Conservation (phyloP, 2,113 vertebrate species). For the Mormyrus iriodes region DNA sequence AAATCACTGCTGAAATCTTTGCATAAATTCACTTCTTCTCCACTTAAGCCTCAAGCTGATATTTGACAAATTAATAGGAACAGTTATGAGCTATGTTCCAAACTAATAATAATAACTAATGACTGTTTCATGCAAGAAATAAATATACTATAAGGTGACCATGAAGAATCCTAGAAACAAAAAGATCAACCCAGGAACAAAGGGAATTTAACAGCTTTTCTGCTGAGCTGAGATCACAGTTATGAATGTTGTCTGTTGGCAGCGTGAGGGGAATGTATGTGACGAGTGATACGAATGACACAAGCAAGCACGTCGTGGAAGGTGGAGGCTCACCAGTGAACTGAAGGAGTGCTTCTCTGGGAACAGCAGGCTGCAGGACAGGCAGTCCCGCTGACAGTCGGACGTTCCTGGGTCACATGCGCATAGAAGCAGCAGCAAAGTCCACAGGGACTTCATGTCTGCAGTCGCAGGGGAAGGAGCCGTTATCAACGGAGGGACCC, state of each 20-base stretch:
- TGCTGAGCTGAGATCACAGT: not conserved
- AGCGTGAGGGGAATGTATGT: not conserved
- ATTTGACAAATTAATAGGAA: not conserved
- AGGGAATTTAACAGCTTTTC: not conserved
- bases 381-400: constrained; percentile 79
- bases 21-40: constrained; percentile 20
- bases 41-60: constrained; percentile 14
- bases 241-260: not conserved
- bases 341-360: constrained; percentile 65
- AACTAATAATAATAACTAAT: not conserved
- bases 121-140: not conserved
- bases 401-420: constrained; percentile 64
- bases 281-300: not conserved
- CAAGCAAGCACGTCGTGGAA: not conserved
- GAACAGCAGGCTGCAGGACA: constrained; percentile 71
- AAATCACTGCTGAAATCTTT: constrained; percentile 28
- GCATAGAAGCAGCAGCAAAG: constrained; percentile 71
- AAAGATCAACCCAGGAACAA: not conserved
- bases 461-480: not conserved
- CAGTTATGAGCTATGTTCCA: not conserved
- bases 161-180: not conserved
- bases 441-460: constrained; percentile 77
- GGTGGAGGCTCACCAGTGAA: constrained; percentile 58
- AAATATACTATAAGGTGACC: not conserved
- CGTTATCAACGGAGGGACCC: not conserved